These are phyloP conservation scores for Prochilodus magdalenae DNA, from an alignment of 2,113 vertebrate genomes.

Conservation along the genomic window DNA sequence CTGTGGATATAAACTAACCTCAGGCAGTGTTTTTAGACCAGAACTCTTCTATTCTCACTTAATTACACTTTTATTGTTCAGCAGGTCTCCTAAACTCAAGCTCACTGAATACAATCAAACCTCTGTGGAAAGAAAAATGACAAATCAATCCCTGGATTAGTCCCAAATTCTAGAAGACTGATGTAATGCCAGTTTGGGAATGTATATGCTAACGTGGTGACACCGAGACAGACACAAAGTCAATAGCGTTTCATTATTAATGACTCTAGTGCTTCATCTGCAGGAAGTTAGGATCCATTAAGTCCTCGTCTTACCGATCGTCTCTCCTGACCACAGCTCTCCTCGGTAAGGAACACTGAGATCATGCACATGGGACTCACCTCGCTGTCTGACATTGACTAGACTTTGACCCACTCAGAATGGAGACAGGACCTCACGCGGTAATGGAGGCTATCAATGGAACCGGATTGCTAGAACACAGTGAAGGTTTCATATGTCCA, in stretches of 20 bases:
- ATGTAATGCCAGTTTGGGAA: conserved; percentile 16
- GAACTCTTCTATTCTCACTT: too few relatives aligned
- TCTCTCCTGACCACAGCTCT: conserved; percentile 47
- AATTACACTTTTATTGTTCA: too few relatives aligned
- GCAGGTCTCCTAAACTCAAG: too few relatives aligned
- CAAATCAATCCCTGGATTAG: neutral
- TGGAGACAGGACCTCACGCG: conserved; percentile 24
- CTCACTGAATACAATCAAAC: too few relatives aligned
- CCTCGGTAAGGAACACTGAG: conserved; percentile 32
- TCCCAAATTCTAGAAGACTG: neutral
- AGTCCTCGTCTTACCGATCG: conserved; percentile 63
- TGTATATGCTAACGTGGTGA: conserved; percentile 6
- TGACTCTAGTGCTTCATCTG: conserved; percentile 66
- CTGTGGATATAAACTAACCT: too few relatives aligned
- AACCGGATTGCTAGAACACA: conserved; percentile 9
- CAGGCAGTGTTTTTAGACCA: too few relatives aligned
- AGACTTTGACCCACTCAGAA: conserved; percentile 15
- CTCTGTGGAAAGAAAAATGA: neutral
- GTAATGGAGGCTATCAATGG: conserved; percentile 9
- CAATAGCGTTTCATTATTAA: conserved; percentile 80
- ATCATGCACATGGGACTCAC: neutral
- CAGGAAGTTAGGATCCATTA: conserved; percentile 74
- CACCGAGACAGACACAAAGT: conserved; percentile 43
- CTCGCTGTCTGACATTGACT: conserved; percentile 30
- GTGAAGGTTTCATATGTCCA: neutral